Percentiles rank a stretch among this genome's conserved stretches.
phyloP scores from a whole-genome alignment of 2,797 vertebrate species.

The Halcyon badia region DNA sequence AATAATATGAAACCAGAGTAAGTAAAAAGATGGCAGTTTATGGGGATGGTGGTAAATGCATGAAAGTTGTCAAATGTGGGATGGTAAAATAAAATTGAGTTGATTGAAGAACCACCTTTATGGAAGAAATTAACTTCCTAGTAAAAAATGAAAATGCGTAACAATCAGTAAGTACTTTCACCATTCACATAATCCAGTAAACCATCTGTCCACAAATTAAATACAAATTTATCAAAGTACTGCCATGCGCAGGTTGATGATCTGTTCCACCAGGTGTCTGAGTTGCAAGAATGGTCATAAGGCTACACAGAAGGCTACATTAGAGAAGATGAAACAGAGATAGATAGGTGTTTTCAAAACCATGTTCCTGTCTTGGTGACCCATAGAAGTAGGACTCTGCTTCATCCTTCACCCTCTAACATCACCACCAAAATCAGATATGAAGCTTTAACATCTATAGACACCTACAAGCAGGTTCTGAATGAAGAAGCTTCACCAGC shows the following conservation, averaged over 20 bases:
- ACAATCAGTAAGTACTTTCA: constrained; percentile 69
- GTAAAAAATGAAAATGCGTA: constrained; percentile 65
- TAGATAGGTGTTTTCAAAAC: not conserved
- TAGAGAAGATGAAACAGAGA: not conserved
- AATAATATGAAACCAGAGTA: not conserved
- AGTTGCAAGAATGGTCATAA: not conserved
- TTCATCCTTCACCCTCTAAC: not conserved
- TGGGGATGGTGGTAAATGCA: constrained; percentile 22
- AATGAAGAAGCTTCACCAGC: not conserved
- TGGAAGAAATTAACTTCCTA: constrained; percentile 59
- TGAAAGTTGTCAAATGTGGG: constrained; percentile 34
- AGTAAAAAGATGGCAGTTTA: not conserved
- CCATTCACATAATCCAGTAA: constrained; percentile 19
- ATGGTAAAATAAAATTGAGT: constrained; percentile 60
- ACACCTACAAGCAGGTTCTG: not conserved
- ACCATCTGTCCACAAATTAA: constrained; percentile 57
- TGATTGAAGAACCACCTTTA: constrained; percentile 59
- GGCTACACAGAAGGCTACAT: not conserved
- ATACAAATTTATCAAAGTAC: not conserved
- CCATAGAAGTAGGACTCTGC: not conserved
- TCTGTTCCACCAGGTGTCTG: not conserved
- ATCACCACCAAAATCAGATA: not conserved
- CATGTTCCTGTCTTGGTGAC: not conserved
- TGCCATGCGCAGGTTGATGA: not conserved
- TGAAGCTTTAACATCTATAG: not conserved